Evolutionary conservation across 2,113 vertebrate species (phyloP).

Genomic region (Bos indicus): DNA sequence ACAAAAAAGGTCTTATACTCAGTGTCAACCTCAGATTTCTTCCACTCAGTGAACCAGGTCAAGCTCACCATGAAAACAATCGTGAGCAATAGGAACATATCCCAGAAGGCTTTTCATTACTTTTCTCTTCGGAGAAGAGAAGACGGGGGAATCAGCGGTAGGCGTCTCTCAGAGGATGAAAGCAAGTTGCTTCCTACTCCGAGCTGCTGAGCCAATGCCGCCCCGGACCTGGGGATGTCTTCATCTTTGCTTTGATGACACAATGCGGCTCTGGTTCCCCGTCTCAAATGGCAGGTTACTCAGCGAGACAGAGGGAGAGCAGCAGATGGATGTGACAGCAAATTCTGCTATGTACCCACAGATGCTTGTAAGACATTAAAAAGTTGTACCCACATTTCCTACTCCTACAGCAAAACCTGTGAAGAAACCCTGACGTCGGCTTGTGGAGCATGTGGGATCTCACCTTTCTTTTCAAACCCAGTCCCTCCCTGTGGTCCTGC

Average conservation of each 20-base stretch:
- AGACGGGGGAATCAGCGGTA: neutral
- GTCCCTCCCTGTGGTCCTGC: neutral
- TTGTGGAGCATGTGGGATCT: neutral
- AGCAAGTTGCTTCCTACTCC: neutral
- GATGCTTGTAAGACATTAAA: neutral
- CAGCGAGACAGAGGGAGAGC: neutral
- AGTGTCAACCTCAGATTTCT: neutral
- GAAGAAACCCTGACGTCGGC: neutral
- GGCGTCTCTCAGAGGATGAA: neutral
- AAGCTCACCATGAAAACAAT: neutral
- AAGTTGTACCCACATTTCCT: constrained; percentile 16
- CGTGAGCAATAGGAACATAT: neutral
- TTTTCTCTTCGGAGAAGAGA: neutral
- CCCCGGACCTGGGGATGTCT: rapidly evolving
- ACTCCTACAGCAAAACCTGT: neutral
- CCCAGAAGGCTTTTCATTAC: neutral
- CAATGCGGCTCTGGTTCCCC: rapidly evolving
- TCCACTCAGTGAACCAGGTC: neutral
- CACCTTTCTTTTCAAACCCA: neutral
- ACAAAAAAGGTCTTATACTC: neutral
- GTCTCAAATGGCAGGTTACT: neutral
- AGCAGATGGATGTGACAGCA: constrained; percentile 30
- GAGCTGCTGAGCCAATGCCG: rapidly evolving
- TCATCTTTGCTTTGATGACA: neutral
- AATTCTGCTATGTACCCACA: constrained; percentile 31